Conservation (phyloP, 2,888 invertebrate species). For the Limnephilus marmoratus region DNA sequence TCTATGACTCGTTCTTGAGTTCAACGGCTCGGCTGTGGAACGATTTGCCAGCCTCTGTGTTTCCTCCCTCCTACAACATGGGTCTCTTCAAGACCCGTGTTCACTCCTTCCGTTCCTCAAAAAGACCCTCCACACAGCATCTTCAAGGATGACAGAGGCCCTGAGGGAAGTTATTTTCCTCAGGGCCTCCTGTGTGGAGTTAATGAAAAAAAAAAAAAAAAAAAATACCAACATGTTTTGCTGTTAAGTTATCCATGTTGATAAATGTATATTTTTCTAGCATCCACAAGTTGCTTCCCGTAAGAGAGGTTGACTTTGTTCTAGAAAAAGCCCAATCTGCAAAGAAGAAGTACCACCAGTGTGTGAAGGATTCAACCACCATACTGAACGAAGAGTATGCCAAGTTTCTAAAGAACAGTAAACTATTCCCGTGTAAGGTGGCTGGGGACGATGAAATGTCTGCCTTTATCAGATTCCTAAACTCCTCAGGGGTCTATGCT, state of each 20-base stretch:
- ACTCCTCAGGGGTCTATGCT: conserved; percentile 25
- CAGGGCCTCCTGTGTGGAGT: no score
- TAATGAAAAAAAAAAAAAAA: no score
- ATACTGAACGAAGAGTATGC: conserved; percentile 43
- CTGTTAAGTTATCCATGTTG: not conserved
- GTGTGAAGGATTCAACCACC: conserved; percentile 34
- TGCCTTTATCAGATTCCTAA: conserved; percentile 38
- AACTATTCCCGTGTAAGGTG: conserved; percentile 36
- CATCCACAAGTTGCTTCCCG: conserved; percentile 45
- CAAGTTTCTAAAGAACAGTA: conserved; percentile 33
- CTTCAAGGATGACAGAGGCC: no score
- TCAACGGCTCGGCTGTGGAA: no score
- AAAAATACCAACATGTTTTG: no score
- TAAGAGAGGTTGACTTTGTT: not conserved
- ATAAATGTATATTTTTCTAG: conserved; percentile 32
- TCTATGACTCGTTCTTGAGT: no score
- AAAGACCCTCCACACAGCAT: no score
- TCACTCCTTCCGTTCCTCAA: no score
- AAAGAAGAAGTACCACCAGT: conserved; percentile 44
- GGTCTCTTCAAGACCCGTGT: no score
- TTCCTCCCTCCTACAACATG: no score
- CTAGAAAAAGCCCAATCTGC: conserved; percentile 40
- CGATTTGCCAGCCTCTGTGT: no score
- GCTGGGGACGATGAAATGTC: conserved; percentile 51
- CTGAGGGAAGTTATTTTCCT: no score